Percentiles rank a stretch among this genome's conserved stretches.
Evolutionary conservation across 2,113 vertebrate species (phyloP).

Genomic region (Glaucidium brasilianum): DNA sequence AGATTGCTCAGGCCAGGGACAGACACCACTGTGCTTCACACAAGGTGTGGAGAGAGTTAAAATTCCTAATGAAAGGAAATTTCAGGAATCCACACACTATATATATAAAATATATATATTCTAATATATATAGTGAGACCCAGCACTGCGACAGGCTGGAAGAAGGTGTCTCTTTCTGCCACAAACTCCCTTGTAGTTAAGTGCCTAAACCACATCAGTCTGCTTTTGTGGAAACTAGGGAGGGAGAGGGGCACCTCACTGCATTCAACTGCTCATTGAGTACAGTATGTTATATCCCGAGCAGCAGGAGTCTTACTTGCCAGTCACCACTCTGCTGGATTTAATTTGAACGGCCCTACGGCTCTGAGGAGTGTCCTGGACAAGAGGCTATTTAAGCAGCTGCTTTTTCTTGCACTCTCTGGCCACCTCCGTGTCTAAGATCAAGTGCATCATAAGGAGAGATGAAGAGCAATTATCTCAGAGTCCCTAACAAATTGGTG

Average conservation of each 20-base stretch:
- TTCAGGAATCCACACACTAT: not conserved
- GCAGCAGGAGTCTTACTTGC: not conserved
- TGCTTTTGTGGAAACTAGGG: not conserved
- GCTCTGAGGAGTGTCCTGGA: not conserved
- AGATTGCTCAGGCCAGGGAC: slow-evolving; percentile 34
- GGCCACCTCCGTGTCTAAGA: not conserved
- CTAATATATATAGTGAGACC: too few species aligned
- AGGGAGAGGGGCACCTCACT: not conserved
- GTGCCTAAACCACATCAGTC: not conserved
- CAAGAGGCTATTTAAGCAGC: not conserved
- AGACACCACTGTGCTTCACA: not conserved
- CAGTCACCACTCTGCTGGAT: not conserved
- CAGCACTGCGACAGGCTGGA: not conserved
- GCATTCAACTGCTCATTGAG: not conserved
- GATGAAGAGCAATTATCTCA: not conserved
- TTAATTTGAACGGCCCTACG: not conserved
- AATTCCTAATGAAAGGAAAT: not conserved
- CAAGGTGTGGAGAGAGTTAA: not conserved
- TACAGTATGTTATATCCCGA: not conserved
- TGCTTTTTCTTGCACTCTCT: not conserved
- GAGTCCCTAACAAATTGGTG: not conserved
- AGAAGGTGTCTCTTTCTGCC: not conserved
- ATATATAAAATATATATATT: not conserved
- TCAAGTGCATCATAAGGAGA: not conserved
- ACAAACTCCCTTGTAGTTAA: not conserved